Evolutionary conservation across 2,113 vertebrate genomes (phyloP), one percentile per base, ranked within the genome.

Genomic region (Pollachius pollachius): DNA sequence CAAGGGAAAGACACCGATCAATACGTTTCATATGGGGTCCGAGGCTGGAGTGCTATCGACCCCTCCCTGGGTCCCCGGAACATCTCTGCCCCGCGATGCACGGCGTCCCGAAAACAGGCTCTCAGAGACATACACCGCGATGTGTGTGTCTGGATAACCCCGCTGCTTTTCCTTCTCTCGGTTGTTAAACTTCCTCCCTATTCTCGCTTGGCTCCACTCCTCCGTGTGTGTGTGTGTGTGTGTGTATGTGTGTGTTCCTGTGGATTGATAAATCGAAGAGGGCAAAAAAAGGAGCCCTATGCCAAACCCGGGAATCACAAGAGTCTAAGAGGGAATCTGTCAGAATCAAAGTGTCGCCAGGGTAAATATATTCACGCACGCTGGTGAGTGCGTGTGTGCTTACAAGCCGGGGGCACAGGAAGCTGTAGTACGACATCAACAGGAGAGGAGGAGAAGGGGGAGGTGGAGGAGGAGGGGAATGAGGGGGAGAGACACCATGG

Each of bases 1-100:
- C 41, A 9, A 48, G 41, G 41, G 8, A 13, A 48, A 48, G 41
- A 13, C 41, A 82, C 65, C 68, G 83, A 92, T 92, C 90, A 81
- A 93, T 92, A 88, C 70, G 84, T 90, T 91, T 93, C 85, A 91
- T 92, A 90, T 91, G 91, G 85, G 69, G 66, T 78, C 61, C 8
- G 76, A 18, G 64, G 78, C 82, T 13, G 73, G 81, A 88, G 87
- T 83, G 82, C 75, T 90, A 93, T 92, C 85, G 91, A 93, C 89
- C 86, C 74, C 54, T 64, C 73, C 72, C 74, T 15, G 21, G 67
- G 61, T 56, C 80, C 81, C 58, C 75, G 67, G 67, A 76, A 78
- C 74, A 66, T 62, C 64, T 12, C 34, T 18, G 75, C 81, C 78
- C 70, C 30, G 76, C 71, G 18, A 27, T 48, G 67, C 72, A 21